These are phyloP conservation scores for Microtus montanus DNA, from an alignment of 2,113 vertebrate species.

Conservation along the genomic window DNA sequence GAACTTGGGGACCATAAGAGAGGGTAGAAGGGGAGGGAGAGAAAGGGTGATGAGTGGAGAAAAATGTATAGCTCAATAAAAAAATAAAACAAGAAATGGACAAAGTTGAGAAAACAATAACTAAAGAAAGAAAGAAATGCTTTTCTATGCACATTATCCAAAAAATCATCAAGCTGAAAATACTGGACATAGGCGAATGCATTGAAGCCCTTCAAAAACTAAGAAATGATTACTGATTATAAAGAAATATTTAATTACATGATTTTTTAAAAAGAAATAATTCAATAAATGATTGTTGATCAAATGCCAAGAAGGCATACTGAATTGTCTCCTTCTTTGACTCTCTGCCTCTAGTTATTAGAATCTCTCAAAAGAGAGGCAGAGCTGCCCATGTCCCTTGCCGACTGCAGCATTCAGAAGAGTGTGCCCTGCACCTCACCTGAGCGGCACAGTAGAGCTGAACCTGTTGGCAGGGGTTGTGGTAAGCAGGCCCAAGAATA, in stretches of 20 bases:
- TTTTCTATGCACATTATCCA: background rate
- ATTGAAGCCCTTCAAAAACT: background rate
- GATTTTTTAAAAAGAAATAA: conserved; percentile 6
- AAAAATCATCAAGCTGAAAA: background rate
- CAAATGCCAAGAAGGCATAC: background rate
- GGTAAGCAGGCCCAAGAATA: background rate
- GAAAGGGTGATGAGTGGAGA: too few relatives aligned
- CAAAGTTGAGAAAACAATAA: too few relatives aligned
- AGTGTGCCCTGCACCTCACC: background rate
- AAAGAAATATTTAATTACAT: background rate
- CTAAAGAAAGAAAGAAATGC: background rate
- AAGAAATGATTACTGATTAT: background rate
- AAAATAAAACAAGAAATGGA: too few relatives aligned
- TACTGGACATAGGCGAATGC: background rate
- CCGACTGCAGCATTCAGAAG: background rate
- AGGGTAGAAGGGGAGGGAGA: too few relatives aligned
- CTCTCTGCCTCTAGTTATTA: background rate
- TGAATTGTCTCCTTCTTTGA: background rate
- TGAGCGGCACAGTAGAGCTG: background rate
- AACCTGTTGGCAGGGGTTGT: background rate
- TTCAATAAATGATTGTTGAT: background rate
- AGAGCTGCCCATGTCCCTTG: background rate
- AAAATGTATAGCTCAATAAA: too few relatives aligned
- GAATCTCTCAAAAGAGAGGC: background rate
- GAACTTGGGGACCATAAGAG: too few relatives aligned